phyloP scores from a whole-genome alignment of 2,113 vertebrate genomes.

The Tragelaphus scriptus region DNA sequence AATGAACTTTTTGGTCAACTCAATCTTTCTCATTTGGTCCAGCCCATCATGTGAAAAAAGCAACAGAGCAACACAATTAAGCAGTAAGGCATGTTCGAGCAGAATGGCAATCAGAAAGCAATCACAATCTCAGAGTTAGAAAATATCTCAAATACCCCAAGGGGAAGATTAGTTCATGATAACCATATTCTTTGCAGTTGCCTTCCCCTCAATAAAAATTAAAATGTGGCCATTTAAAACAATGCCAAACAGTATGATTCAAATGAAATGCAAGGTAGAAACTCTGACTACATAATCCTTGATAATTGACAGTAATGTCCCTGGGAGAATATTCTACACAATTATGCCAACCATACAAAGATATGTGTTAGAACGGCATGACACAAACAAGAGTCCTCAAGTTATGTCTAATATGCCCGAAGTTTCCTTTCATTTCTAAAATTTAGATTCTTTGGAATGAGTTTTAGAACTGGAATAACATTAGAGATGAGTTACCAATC shows the following conservation, averaged over 20 bases:
- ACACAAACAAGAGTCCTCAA: neutral
- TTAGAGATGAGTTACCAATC: neutral
- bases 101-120: conserved; percentile 64
- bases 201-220: conserved; percentile 70
- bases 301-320: conserved; percentile 29
- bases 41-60: neutral
- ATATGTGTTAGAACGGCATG: neutral
- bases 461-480: neutral
- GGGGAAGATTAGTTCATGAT: conserved; percentile 71
- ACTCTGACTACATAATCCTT: conserved; percentile 34
- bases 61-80: conserved; percentile 66
- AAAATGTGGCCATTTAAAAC: conserved; percentile 71
- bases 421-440: neutral
- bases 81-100: conserved; percentile 71
- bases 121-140: conserved; percentile 70
- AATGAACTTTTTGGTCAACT: neutral
- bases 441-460: neutral
- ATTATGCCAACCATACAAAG: conserved; percentile 28
- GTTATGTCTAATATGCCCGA: neutral
- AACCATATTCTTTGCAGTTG: conserved; percentile 64
- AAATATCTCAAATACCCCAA: conserved; percentile 70
- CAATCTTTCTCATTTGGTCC: neutral
- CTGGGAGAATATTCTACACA: conserved; percentile 18
- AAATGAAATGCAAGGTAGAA: conserved; percentile 44
- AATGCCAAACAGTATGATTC: conserved; percentile 49